Percentiles rank a stretch among this genome's conserved stretches.
phyloP scores from a whole-genome alignment of 2,113 vertebrate species.

The Verasper variegatus region DNA sequence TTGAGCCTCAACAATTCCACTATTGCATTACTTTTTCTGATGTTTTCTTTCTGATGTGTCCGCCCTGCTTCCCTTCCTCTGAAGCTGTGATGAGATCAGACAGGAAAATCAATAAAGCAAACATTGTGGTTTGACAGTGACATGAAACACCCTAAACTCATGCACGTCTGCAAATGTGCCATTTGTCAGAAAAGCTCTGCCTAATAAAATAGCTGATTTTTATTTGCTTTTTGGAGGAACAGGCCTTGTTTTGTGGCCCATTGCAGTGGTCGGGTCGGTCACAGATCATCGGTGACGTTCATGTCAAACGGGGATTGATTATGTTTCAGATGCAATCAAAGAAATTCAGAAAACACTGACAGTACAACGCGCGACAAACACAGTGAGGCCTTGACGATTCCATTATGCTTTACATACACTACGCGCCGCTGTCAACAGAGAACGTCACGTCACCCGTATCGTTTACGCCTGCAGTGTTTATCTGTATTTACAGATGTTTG shows the following conservation, averaged over 20 bases:
- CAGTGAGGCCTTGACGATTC: conserved; percentile 13
- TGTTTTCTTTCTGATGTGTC: conserved; percentile 60
- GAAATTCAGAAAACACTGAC: background rate
- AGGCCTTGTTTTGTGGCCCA: conserved; percentile 7
- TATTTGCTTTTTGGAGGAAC: conserved; percentile 8
- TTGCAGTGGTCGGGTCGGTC: conserved; percentile 16
- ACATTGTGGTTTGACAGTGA: conserved; percentile 70
- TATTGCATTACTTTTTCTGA: conserved; percentile 60
- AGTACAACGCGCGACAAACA: background rate
- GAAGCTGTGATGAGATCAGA: conserved; percentile 65
- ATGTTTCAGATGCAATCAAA: conserved; percentile 34
- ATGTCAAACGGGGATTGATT: conserved; percentile 41
- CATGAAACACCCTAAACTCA: conserved; percentile 56
- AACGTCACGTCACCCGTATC: background rate
- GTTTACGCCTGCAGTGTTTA: background rate
- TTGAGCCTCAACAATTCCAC: conserved; percentile 48
- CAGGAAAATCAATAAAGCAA: conserved; percentile 74
- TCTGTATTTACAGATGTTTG: conserved; percentile 22
- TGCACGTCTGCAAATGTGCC: conserved; percentile 38
- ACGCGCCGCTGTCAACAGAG: background rate
- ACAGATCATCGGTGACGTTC: conserved; percentile 29
- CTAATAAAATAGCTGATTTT: conserved; percentile 48
- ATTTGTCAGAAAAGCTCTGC: conserved; percentile 54
- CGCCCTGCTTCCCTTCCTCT: conserved; percentile 31
- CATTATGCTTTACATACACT: conserved; percentile 13